Percentiles rank a stretch among this genome's conserved stretches.
Evolutionary conservation across 1,140 invertebrate genomes (phyloP).

Genomic region (Rhopalosiphum padi): DNA sequence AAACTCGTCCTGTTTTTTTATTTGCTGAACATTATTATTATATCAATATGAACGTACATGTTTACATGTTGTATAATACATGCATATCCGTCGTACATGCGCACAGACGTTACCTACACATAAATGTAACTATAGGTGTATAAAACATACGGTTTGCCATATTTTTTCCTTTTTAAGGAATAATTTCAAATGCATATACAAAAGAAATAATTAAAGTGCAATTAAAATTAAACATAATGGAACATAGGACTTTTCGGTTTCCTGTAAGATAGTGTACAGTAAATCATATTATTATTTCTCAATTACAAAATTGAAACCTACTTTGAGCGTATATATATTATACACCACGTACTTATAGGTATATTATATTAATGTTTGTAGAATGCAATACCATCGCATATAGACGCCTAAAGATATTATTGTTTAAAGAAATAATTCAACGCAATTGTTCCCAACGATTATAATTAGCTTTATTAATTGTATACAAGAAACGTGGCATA

Average conservation of each 20-base stretch:
- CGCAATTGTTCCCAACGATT: neutral
- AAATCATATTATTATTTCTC: neutral
- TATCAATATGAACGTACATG: neutral
- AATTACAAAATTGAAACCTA: neutral
- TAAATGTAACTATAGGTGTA: neutral
- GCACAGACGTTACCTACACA: neutral
- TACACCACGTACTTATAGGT: neutral
- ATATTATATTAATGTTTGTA: neutral
- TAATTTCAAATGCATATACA: neutral
- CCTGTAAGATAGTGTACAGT: neutral
- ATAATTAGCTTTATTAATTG: neutral
- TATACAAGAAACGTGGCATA: neutral
- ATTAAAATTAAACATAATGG: neutral
- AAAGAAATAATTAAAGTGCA: neutral
- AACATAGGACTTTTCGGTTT: neutral
- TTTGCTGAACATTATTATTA: slow-evolving; percentile 11
- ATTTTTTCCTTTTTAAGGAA: neutral
- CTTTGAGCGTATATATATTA: neutral
- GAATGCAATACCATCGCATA: neutral
- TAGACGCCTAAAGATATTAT: neutral
- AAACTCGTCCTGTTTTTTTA: neutral
- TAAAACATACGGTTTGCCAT: neutral
- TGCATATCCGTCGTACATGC: neutral
- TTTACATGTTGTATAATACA: neutral
- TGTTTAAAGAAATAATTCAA: neutral